Evolutionary conservation across 2,113 vertebrate genomes (phyloP).

Genomic region (Gymnocephalus cernua): DNA sequence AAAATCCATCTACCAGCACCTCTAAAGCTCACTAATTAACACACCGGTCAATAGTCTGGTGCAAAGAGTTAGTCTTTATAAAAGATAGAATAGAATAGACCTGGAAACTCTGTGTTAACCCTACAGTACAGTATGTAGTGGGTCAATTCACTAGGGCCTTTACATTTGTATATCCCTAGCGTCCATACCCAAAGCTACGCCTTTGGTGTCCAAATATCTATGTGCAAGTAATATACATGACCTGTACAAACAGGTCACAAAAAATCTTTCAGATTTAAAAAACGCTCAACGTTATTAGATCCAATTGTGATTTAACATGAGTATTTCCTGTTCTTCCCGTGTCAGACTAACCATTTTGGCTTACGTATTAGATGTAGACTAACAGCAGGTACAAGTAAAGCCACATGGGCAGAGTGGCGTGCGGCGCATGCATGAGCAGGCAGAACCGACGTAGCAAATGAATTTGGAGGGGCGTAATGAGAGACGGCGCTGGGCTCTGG

Average conservation of each 20-base stretch:
- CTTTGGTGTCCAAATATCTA: too few relatives aligned
- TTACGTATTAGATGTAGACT: conserved; percentile 48
- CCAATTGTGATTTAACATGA: conserved; percentile 28
- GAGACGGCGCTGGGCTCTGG: conserved; percentile 79
- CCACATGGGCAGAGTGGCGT: conserved; percentile 58
- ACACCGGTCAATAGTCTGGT: not conserved
- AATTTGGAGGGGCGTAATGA: conserved; percentile 87
- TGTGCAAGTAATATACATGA: not conserved
- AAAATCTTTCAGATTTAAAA: not conserved
- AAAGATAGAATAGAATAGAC: not conserved
- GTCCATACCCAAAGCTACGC: too few relatives aligned
- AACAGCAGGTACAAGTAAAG: conserved; percentile 67
- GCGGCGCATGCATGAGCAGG: conserved; percentile 78
- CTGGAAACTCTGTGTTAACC: not conserved
- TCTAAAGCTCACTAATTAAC: not conserved
- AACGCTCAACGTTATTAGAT: not conserved
- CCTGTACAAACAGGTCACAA: not conserved
- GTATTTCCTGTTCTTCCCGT: conserved; percentile 25
- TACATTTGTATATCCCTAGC: too few relatives aligned
- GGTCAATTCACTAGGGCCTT: too few relatives aligned
- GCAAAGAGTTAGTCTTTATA: not conserved
- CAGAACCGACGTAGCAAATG: conserved; percentile 85
- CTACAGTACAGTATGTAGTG: not conserved
- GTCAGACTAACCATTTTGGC: conserved; percentile 47
- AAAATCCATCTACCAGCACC: not conserved